A percentile compares a stretch with the other conserved stretches of the same genome.
phyloP scores from a whole-genome alignment of 2,888 invertebrate species.

The Tetragnatha montana region DNA sequence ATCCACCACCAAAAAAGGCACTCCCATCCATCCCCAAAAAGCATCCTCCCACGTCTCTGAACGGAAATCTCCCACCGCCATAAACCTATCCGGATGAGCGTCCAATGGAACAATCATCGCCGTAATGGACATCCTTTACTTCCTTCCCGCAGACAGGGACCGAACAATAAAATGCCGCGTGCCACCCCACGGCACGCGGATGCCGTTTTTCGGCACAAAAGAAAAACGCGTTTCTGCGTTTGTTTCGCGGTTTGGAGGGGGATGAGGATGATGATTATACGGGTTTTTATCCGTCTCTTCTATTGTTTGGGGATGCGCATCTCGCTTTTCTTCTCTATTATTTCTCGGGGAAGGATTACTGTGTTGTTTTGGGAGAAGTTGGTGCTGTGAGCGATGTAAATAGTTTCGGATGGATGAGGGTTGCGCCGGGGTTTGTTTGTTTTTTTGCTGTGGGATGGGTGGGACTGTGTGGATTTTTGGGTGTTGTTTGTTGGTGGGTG shows the following conservation, averaged over 20 bases:
- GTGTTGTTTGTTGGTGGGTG: neutral
- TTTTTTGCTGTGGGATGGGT: neutral
- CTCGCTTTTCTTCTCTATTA: neutral
- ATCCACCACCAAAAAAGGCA: conserved; percentile 42
- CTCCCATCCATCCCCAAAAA: conserved; percentile 43
- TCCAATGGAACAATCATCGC: conserved; percentile 61
- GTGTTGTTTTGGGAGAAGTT: neutral
- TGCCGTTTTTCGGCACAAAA: neutral
- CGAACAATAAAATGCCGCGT: conserved; percentile 34
- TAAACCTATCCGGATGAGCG: conserved; percentile 43
- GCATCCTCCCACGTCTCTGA: conserved; percentile 18
- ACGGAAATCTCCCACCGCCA: neutral
- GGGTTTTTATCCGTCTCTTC: conserved; percentile 17
- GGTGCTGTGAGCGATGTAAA: neutral
- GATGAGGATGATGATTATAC: conserved; percentile 7
- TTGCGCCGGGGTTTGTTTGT: neutral
- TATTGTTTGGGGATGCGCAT: neutral
- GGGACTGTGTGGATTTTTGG: neutral
- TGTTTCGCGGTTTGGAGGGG: neutral
- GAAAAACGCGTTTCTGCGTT: conserved; percentile 23
- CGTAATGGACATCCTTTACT: conserved; percentile 56
- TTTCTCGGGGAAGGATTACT: conserved; percentile 48
- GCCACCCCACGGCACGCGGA: neutral
- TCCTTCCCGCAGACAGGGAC: conserved; percentile 31
- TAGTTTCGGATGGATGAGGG: neutral